Evolutionary conservation across 2,888 invertebrate genomes (phyloP), one percentile per base, ranked within the genome.

Genomic region (Bruchidius siliquastri): DNA sequence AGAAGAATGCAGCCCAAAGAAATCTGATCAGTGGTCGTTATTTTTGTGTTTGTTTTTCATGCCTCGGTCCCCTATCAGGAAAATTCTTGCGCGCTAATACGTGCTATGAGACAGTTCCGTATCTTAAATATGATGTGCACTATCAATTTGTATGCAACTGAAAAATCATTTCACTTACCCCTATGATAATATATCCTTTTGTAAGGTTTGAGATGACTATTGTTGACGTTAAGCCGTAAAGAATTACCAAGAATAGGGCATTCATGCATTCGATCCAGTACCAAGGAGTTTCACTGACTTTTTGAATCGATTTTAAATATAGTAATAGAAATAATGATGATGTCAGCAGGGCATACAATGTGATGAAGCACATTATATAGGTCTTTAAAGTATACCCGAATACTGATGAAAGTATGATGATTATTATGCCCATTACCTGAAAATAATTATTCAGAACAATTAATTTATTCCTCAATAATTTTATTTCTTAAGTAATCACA

Each of bases 141-240:
- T n/a, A n/a, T n/a, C n/a, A n/a, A n/a, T n/a, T n/a, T n/a, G n/a
- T n/a, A n/a, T n/a, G n/a, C n/a, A n/a, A n/a, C n/a, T n/a, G n/a
- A n/a, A n/a, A n/a, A n/a, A n/a, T n/a, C n/a, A n/a, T n/a, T n/a
- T 49, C 13, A 68, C 78, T 78, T 77, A 82, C 82, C 76, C 80
- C 81, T 26, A 79, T 77, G 30, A 81, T 67, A 68, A 82, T 79
- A 66, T 74, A 80, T 68, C 76, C 76, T 76, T 74, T 80, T 2
- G 80, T 78, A 20, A 81, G 73, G 32, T 75, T 76, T 13, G 77
- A 76, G 20, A 80, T 20, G 0, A 76, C 76, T 20, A 80, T 67
- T 0, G 77, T 72, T 6, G 79, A 75, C 20, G 75, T 75, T 30
- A 77, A 30, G 10, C 72, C 22, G 13, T 76, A 74, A 22, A 77